These are phyloP conservation scores for Phyllotreta cruciferae DNA, from an alignment of 2,888 invertebrate genomes.

Conservation along the genomic window DNA sequence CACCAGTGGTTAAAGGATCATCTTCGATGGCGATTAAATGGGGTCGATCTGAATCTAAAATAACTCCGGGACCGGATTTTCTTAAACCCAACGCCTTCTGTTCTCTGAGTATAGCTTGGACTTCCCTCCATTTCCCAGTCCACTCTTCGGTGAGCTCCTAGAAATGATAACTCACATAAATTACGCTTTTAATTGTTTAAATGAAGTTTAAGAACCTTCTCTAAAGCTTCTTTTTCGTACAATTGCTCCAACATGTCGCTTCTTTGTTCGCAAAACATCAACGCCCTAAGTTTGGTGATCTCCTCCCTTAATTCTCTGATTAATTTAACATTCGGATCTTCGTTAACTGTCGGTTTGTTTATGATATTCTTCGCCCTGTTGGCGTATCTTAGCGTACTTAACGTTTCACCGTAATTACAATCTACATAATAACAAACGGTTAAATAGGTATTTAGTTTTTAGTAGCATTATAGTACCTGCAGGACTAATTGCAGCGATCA, in stretches of 20 bases:
- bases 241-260: conserved; percentile 79
- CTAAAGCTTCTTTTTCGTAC: conserved; percentile 89
- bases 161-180: conserved; percentile 12
- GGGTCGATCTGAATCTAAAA: conserved; percentile 88
- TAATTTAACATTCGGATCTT: conserved; percentile 87
- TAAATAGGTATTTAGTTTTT: not conserved
- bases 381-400: conserved; percentile 86
- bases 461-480: conserved; percentile 50
- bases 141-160: conserved; percentile 81
- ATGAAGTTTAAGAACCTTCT: conserved; percentile 66
- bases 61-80: conserved; percentile 88
- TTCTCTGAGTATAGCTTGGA: conserved; percentile 86
- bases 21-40: conserved; percentile 93
- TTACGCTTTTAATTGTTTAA: not conserved
- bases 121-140: conserved; percentile 93
- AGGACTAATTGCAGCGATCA: conserved; percentile 81
- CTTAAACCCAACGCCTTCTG: conserved; percentile 85
- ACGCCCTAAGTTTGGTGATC: conserved; percentile 79
- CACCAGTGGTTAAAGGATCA: conserved; percentile 87
- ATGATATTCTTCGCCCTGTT: conserved; percentile 91
- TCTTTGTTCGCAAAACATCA: conserved; percentile 70
- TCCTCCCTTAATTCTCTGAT: conserved; percentile 85
- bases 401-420: conserved; percentile 86
- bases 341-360: conserved; percentile 90
- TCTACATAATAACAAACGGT: conserved; percentile 59